Evolutionary conservation across 2,113 vertebrate species (phyloP).

Genomic region (Alethe castanea): DNA sequence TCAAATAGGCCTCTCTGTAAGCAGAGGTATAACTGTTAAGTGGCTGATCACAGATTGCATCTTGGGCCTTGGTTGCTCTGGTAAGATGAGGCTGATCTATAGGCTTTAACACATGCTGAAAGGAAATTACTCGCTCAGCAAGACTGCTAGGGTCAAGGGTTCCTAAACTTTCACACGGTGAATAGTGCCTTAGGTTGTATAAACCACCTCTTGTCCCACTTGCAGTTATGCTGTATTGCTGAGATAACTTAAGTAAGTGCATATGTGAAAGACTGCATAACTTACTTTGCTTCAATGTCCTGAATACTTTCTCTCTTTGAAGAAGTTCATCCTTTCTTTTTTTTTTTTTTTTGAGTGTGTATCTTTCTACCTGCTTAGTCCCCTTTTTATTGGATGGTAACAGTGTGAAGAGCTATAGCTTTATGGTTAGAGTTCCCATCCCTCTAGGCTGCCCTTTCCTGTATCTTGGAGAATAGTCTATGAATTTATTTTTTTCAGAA

Average conservation of each 20-base stretch:
- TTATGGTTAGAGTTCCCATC: background rate
- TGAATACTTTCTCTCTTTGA: background rate
- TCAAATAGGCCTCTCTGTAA: background rate
- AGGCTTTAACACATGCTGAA: background rate
- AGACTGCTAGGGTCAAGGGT: background rate
- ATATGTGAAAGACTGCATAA: background rate
- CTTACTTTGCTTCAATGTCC: background rate
- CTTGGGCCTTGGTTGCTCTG: background rate
- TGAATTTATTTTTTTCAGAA: background rate
- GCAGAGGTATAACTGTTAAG: background rate
- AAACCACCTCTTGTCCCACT: background rate
- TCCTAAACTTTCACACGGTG: background rate
- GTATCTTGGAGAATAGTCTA: background rate
- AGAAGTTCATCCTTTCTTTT: background rate
- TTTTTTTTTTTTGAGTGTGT: background rate
- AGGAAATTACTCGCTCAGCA: constrained; percentile 10
- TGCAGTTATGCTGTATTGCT: background rate
- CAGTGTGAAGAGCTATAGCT: background rate
- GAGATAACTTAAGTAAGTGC: background rate
- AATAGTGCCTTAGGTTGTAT: background rate
- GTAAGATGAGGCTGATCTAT: background rate
- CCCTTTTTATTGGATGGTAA: background rate
- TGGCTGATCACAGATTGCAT: background rate
- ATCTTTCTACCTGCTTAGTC: background rate
- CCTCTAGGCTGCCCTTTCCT: background rate